Base-by-base conservation (phyloP, 2,797 vertebrate species). In the Prunella strophiata region DNA sequence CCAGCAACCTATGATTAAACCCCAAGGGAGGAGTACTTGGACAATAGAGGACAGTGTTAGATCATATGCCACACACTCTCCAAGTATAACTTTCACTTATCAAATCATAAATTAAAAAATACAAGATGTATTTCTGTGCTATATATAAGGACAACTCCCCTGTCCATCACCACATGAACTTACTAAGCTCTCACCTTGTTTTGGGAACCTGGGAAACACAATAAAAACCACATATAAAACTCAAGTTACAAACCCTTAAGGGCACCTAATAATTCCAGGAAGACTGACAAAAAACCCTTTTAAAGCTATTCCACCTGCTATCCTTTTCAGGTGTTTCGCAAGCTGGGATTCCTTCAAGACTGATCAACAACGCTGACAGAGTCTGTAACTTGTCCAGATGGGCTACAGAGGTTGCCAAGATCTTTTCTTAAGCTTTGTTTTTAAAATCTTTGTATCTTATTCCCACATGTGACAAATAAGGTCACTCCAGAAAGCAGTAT, bases 241-340 rank as follows among this genome's bases (percentile, higher is more conserved):
- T 89, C 47, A 75, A 50, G 65, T 82, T 92, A 94, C 50, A 94
- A 93, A 81, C 55, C 55, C 89, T 75, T 17, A 52, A 95, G 82
- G 82, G 82, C 85, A 85, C 76, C 80, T 85, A 79, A 80, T 84
- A 95, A 92, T 85, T 95, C 66, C 92, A 86, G 82, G 70, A 77
- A 88, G 62, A 93, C 61, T 89, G 84, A 87, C 72, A 92, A 66
- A 96, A 95, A 88, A 61, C 42, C 76, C 65, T 85, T 65, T 59
- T 45, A 88, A 88, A 96, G 54, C 32, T 72, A 36, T 92, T 88
- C 51, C 68, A 91, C 78, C 57, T 78, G 89, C 30, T 48, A 83
- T 57, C 18, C 62, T 80, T 88, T 68, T 70, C 65, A 88, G 70
- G 48, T 77, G 55, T 96, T 95, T 89, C 7, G 5, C 89, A 96